phyloP scores from a whole-genome alignment of 2,797 vertebrate genomes.

The Alectoris magna region DNA sequence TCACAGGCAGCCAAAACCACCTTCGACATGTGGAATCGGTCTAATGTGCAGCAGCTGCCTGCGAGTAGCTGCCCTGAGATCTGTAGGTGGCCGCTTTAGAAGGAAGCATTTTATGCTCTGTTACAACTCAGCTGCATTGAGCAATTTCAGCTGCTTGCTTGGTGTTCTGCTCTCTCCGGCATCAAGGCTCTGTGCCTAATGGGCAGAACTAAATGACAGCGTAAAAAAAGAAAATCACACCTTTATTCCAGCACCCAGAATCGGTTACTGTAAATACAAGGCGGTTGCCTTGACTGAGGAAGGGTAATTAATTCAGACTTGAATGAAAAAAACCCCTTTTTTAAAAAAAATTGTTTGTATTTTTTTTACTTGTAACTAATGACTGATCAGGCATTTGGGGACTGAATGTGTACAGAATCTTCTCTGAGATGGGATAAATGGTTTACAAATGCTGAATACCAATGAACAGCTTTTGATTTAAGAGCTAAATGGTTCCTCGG shows the following conservation, averaged over 20 bases:
- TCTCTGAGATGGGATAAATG: neutral
- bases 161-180: neutral
- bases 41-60: neutral
- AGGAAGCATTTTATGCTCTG: neutral
- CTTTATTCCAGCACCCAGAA: neutral
- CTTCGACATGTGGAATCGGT: neutral
- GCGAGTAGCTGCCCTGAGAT: neutral
- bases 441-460: neutral
- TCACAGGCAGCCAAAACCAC: neutral
- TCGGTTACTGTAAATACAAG: neutral
- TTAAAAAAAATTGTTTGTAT: no score
- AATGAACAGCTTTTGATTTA: neutral
- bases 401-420: neutral
- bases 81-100: neutral
- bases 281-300: fast-evolving
- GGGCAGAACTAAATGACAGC: neutral
- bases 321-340: neutral
- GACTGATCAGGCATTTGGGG: neutral
- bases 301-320: neutral
- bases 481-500: neutral
- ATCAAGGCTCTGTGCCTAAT: neutral
- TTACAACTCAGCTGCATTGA: neutral
- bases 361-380: neutral
- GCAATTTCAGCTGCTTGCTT: neutral
- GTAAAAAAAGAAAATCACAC: neutral